Evolutionary conservation across 2,888 invertebrate genomes (phyloP), one percentile per base, ranked within the genome.

Genomic region (Hyles lineata): DNA sequence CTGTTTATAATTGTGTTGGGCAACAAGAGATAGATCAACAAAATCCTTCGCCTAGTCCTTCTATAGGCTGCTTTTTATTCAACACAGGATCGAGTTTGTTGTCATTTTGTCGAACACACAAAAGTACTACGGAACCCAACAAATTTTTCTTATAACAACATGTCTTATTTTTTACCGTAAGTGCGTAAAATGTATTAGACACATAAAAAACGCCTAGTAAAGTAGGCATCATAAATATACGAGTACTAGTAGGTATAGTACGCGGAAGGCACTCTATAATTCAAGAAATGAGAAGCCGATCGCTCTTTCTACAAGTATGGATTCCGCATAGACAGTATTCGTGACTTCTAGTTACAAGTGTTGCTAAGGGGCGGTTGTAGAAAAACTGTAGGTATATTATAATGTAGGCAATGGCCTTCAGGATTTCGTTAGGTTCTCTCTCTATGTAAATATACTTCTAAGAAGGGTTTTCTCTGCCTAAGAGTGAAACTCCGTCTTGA

Each of bases 131-230:
- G 63, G 72, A 72, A 63, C 72, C 25, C 5, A 35, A 63, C 35
- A 43, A 1, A 35, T 21, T n/a, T n/a, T 7, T 7, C 7, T 17
- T n/a, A 29, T 29, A 58, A n/a, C 15, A 29, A 29, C 19, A 70
- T n/a, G 23, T 2, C 32, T 61, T 70, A 23, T 83, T 89, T 92
- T 90, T 90, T 89, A 87, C 86, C 82, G 81, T 84, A 82, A 89
- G 87, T 89, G 89, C 89, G 90, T 89, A 89, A 92, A 90, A 92
- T 92, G 91, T 92, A 85, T 82, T 81, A 81, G 84, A 82, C 85
- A 86, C 86, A 90, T 94, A 94, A 94, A 94, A 93, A 92, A 85
- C 88, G 87, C 89, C 88, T 84, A 81, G 83, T 83, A 80, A 74
- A 50, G 61, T 76, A 78, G 79, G 73, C 76, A 77, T 92, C 93